Conservation (phyloP, 2,113 vertebrate species). For the Takifugu bimaculatus region DNA sequence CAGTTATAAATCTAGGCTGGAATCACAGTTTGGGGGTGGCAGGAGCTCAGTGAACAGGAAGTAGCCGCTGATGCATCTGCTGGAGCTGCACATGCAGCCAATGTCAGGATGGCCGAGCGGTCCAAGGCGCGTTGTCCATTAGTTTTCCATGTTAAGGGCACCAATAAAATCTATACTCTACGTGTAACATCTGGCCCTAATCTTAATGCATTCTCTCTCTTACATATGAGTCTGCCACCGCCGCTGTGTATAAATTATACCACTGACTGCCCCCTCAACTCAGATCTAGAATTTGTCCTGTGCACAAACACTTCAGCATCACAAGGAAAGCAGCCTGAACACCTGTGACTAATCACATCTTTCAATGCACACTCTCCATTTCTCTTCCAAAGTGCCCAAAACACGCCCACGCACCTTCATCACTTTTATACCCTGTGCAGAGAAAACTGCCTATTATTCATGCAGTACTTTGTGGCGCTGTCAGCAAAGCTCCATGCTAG, state of each 20-base stretch:
- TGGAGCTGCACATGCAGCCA: too few species aligned
- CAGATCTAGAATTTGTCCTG: constrained; percentile 37
- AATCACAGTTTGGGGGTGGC: too few species aligned
- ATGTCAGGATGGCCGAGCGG: too few species aligned
- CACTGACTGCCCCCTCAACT: constrained; percentile 38
- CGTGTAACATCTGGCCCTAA: constrained; percentile 8
- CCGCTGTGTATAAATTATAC: constrained; percentile 9
- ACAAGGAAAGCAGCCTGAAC: constrained; percentile 49
- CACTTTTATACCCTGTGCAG: constrained; percentile 47
- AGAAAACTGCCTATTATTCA: constrained; percentile 53
- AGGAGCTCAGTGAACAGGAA: too few species aligned
- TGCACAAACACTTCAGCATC: constrained; percentile 20
- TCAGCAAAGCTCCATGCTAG: constrained; percentile 16
- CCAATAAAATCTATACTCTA: constrained; percentile 1
- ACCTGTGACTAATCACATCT: constrained; percentile 61
- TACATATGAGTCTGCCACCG: constrained; percentile 22
- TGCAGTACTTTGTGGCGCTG: constrained; percentile 18
- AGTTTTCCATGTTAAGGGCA: constrained; percentile 1
- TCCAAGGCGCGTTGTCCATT: neutral
- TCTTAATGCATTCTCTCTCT: constrained; percentile 9
- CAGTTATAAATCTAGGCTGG: too few species aligned
- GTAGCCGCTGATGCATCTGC: too few species aligned
- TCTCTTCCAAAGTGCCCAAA: constrained; percentile 55
- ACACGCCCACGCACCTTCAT: constrained; percentile 54
- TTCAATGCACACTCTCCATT: constrained; percentile 52